Base-by-base conservation (phyloP, 2,797 vertebrate genomes). In the Oophaga sylvatica region DNA sequence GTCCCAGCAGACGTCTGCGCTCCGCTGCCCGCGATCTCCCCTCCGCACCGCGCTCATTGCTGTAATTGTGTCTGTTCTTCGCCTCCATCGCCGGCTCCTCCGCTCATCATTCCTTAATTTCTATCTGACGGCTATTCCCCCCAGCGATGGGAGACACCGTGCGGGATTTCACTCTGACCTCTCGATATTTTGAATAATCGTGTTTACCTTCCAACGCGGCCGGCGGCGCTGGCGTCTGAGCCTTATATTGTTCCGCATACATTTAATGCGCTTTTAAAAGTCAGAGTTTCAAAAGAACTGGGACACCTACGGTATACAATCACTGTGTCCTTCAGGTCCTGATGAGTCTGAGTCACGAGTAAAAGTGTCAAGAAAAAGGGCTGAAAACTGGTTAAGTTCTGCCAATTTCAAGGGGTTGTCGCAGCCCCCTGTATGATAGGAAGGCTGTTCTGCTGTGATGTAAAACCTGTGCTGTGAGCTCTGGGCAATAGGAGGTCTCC, bases 31-130 rank as follows among this genome's bases (percentile, higher is more conserved):
- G 65, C 84, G 26, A 68, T 86, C 63, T 80, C 67, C 67, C 53
- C 71, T 26, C 78, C 15, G 20, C 35, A 62, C 73, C 78, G 60
- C 68, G 8, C 53, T 87, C 78, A 73, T 87, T 71, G 63, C 60
- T 80, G 67, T 81, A 87, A 86, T 75, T 81, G 78, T 73, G 67
- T 22, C 31, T 86, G 85, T 73, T 80, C 78, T 73, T 80, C 85
- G 4, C 84, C 77, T 86, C 77, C 76, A 86, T 62, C 57, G 10
- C 48, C 35, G 57, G 26, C 84, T 59, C 85, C 60, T 6, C 26
- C 8, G 41, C 60, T 67, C 35, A 60, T 77, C 71, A 71, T 67
- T 76, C 83, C 65, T 48, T 78, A 63, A 67, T 85, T 78, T 62
- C 12, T 41, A 41, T 35, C 71, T 75, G 59, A 73, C 59, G 1